Conservation (phyloP, 2,888 invertebrate genomes). For the Chironomus tentans region DNA sequence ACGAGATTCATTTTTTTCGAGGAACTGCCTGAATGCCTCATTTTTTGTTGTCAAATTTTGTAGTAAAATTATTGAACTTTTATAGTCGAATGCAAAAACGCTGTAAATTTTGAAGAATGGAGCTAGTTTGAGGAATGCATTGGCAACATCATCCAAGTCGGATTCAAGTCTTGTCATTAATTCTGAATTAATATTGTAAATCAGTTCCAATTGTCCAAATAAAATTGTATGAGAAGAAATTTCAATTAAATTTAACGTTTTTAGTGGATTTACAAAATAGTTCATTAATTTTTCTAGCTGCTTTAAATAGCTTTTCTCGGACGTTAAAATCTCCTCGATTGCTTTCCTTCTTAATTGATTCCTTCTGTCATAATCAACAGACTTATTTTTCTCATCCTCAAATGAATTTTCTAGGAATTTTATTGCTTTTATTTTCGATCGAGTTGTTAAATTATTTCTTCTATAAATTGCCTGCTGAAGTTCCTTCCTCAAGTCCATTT, state of each 20-base stretch:
- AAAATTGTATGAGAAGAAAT: conserved; percentile 45
- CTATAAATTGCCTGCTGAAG: conserved; percentile 51
- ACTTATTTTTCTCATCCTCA: conserved; percentile 10
- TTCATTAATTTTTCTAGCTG: conserved; percentile 57
- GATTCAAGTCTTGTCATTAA: conserved; percentile 49
- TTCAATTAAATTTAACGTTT: conserved; percentile 45
- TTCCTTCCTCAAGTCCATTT: conserved; percentile 49
- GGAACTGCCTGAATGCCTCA: conserved; percentile 47
- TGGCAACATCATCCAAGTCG: conserved; percentile 50
- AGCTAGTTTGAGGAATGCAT: conserved; percentile 59
- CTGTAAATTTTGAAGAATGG: conserved; percentile 72
- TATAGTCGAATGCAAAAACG: conserved; percentile 65
- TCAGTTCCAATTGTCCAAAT: conserved; percentile 55
- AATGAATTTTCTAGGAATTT: conserved; percentile 30
- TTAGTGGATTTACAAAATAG: conserved; percentile 52
- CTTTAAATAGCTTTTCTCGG: conserved; percentile 58
- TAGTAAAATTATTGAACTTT: conserved; percentile 50
- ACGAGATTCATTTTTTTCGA: conserved; percentile 54
- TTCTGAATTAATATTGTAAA: conserved; percentile 55
- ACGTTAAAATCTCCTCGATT: conserved; percentile 57
- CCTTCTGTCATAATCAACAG: conserved; percentile 30
- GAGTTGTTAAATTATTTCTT: conserved; percentile 50
- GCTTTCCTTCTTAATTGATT: conserved; percentile 45
- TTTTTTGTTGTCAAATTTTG: conserved; percentile 48
- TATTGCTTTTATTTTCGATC: conserved; percentile 38